phyloP scores from a whole-genome alignment of 1,140 invertebrate species.

The Halictus rubicundus region DNA sequence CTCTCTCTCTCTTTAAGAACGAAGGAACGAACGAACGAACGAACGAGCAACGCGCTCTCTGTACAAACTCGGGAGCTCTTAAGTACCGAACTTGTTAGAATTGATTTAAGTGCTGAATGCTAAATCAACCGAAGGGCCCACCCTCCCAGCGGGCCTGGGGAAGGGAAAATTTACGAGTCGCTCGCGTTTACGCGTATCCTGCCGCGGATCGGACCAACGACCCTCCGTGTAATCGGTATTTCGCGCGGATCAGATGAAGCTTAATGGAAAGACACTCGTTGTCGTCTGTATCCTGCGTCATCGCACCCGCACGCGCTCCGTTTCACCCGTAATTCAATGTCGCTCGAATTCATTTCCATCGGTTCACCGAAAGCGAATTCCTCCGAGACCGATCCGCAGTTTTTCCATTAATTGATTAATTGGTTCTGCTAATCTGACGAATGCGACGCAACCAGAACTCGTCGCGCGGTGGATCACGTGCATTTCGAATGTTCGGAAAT shows the following conservation, averaged over 20 bases:
- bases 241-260: constrained; percentile 57
- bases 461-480: too few relatives aligned
- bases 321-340: not conserved
- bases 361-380: not conserved
- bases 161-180: constrained; percentile 64
- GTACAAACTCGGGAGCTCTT: constrained; percentile 77
- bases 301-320: not conserved
- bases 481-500: too few relatives aligned
- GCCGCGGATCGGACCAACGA: constrained; percentile 40
- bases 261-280: constrained; percentile 54
- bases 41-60: constrained; percentile 65
- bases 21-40: constrained; percentile 64
- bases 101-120: constrained; percentile 81
- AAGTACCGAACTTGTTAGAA: constrained; percentile 80
- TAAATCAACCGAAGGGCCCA: constrained; percentile 78
- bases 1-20: constrained; percentile 37
- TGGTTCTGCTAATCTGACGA: too few relatives aligned
- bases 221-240: constrained; percentile 58
- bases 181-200: constrained; percentile 54
- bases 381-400: too few relatives aligned
- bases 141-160: constrained; percentile 40
- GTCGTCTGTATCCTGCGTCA: not conserved
- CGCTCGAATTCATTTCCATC: not conserved
- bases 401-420: too few relatives aligned
- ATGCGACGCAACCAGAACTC: too few relatives aligned